These are phyloP conservation scores for Actinia equina DNA, from an alignment of 64 coral and sea anemone species.

Conservation along the genomic window DNA sequence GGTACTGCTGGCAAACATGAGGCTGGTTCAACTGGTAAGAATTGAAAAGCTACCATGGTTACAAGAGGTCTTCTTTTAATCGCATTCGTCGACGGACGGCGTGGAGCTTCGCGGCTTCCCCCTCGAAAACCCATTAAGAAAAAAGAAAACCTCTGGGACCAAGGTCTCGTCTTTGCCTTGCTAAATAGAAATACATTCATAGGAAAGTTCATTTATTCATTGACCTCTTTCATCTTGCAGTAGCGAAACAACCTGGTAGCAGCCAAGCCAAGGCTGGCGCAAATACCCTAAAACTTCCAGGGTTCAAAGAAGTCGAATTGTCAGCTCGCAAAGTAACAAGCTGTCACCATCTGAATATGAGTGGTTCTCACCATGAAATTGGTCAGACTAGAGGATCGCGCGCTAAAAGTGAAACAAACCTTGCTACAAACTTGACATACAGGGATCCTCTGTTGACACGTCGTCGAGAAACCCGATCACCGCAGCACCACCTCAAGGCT, in stretches of 20 bases:
- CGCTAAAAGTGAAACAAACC: not conserved
- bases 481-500: not conserved
- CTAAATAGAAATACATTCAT: no score
- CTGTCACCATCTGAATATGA: not conserved
- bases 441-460: not conserved
- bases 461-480: not conserved
- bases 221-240: not conserved
- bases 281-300: not conserved
- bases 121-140: no score
- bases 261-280: not conserved
- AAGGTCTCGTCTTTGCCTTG: no score
- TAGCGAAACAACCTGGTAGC: not conserved
- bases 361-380: not conserved
- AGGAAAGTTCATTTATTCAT: not conserved
- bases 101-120: no score
- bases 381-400: not conserved
- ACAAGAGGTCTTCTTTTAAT: no score
- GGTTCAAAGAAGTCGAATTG: not conserved
- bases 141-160: no score
- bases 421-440: not conserved
- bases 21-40: not conserved
- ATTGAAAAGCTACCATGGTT: not conserved
- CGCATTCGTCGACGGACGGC: no score
- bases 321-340: slow-evolving; percentile 18
- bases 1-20: not conserved